A percentile compares a stretch with the other conserved stretches of the same genome.
phyloP scores from a whole-genome alignment of 2,113 vertebrate species.

The Smithornis capensis region DNA sequence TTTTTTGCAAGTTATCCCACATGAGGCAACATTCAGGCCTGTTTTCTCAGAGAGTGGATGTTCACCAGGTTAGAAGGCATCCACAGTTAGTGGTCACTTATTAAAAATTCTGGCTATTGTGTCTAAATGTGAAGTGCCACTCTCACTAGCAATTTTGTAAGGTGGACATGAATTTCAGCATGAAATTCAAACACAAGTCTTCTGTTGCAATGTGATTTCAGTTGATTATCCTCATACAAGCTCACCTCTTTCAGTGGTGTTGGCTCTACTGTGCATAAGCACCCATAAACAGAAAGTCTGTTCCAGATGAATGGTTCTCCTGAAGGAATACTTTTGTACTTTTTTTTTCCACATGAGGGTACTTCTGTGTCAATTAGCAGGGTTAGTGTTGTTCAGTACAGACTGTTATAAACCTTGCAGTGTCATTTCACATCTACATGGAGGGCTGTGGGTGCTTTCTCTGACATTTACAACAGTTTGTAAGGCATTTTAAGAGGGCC shows the following conservation, averaged over 20 bases:
- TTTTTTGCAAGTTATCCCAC: not conserved
- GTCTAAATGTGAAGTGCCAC: not conserved
- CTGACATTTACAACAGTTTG: not conserved
- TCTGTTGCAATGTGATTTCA: not conserved
- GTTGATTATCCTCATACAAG: not conserved
- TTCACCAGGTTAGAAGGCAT: not conserved
- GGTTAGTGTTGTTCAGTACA: not conserved
- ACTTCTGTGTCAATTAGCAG: not conserved
- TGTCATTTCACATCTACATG: not conserved
- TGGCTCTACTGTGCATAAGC: not conserved
- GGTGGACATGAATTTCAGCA: not conserved
- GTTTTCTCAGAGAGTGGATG: not conserved
- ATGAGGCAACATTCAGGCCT: not conserved
- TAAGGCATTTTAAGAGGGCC: not conserved
- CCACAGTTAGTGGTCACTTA: not conserved
- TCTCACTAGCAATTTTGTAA: not conserved
- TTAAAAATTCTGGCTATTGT: not conserved
- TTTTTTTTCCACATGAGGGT: not conserved
- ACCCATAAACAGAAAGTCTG: not conserved
- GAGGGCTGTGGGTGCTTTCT: not conserved
- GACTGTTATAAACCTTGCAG: not conserved
- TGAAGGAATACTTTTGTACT: not conserved
- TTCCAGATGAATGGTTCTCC: not conserved
- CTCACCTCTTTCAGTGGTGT: not conserved
- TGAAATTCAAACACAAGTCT: not conserved